Conservation (phyloP, 2,888 invertebrate genomes). For the Temnothorax ravouxi region DNA sequence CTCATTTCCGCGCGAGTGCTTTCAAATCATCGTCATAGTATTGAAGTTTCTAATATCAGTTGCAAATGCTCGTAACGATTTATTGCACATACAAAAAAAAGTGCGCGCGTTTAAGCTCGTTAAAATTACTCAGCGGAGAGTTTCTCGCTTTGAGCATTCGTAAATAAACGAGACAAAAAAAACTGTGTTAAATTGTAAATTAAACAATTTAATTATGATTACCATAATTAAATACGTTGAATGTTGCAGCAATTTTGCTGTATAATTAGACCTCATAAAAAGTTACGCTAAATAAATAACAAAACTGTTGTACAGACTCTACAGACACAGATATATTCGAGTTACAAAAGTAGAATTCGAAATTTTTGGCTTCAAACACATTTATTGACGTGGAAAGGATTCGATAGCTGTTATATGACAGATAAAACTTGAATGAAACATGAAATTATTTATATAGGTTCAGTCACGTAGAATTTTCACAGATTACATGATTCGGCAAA, state of each 20-base stretch:
- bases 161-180: neutral
- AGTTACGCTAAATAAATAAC: slow-evolving; percentile 11
- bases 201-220: slow-evolving; percentile 4
- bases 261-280: neutral
- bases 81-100: slow-evolving; percentile 21
- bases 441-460: slow-evolving; percentile 11
- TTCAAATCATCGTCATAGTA: slow-evolving; percentile 31
- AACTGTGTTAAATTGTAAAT: neutral
- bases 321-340: neutral
- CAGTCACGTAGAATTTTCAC: slow-evolving; percentile 7
- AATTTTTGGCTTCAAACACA: neutral
- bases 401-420: neutral
- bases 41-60: slow-evolving; percentile 14
- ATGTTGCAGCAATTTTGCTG: neutral
- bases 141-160: neutral
- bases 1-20: slow-evolving; percentile 35
- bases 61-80: slow-evolving; percentile 19
- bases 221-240: neutral
- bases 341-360: slow-evolving; percentile 16
- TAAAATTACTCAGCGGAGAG: neutral
- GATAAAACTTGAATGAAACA: neutral
- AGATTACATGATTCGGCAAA: slow-evolving; percentile 1
- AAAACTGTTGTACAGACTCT: neutral
- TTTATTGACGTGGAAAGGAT: slow-evolving; percentile 3
- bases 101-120: neutral